Evolutionary conservation across 2,888 invertebrate species (phyloP).

Genomic region (Microplitis manilae): DNA sequence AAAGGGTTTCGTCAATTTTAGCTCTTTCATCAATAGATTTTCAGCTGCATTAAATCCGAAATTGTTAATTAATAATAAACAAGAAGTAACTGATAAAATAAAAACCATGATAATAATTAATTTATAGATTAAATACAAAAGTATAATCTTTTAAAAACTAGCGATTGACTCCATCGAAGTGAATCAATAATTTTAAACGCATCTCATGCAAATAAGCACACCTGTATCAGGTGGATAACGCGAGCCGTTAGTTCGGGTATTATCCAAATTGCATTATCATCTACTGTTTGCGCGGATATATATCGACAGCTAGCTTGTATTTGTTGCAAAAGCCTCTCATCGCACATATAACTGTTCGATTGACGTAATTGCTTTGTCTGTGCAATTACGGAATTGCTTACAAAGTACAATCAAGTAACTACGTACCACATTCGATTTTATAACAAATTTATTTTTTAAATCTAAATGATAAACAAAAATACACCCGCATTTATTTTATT

Average conservation of each 20-base stretch:
- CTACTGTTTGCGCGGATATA: conserved; percentile 60
- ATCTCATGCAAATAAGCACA: conserved; percentile 25
- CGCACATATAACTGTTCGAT: conserved; percentile 60
- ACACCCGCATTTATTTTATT: no score
- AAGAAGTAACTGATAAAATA: no score
- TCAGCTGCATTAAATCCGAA: no score
- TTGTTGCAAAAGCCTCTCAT: conserved; percentile 49
- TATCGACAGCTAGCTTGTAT: conserved; percentile 57
- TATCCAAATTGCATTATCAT: conserved; percentile 65
- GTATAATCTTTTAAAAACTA: neutral
- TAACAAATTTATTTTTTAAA: neutral
- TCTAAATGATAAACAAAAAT: neutral
- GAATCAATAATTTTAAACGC: conserved; percentile 25
- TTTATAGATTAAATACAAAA: no score
- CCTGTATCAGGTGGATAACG: conserved; percentile 41
- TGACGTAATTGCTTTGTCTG: conserved; percentile 68
- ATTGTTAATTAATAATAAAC: no score
- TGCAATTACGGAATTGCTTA: conserved; percentile 69
- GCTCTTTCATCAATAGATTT: no score
- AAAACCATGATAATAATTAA: no score
- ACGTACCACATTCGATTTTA: conserved; percentile 13
- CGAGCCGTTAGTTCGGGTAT: conserved; percentile 50
- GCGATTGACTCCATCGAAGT: conserved; percentile 4
- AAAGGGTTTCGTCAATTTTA: no score
- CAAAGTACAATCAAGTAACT: conserved; percentile 64